A percentile compares a stretch with the other conserved stretches of the same genome.
phyloP scores from a whole-genome alignment of 2,113 vertebrate species.

The Saiga tatarica region DNA sequence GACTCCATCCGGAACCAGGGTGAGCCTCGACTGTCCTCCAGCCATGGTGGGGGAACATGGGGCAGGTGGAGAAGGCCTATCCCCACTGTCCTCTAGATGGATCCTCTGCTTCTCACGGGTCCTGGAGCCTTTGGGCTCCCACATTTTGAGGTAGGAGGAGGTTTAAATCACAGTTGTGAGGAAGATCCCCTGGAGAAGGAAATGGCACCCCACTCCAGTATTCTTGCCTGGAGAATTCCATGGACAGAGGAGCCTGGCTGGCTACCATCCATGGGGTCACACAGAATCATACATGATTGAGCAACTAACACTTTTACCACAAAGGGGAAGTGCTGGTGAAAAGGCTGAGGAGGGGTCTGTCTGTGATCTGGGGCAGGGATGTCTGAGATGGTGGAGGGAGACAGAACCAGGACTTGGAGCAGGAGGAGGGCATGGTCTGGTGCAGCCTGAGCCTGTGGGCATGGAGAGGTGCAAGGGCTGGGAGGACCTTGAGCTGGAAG shows the following conservation, averaged over 20 bases:
- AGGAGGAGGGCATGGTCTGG: background rate
- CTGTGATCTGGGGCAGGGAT: background rate
- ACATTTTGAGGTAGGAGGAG: background rate
- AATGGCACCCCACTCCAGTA: background rate
- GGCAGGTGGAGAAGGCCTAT: background rate
- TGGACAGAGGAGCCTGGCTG: background rate
- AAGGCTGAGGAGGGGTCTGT: background rate
- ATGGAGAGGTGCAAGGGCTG: background rate
- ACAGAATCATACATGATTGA: background rate
- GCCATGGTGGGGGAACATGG: rapidly evolving
- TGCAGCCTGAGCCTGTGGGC: background rate
- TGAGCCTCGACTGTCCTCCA: conserved; percentile 31
- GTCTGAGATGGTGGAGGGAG: background rate
- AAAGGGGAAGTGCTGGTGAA: too few relatives aligned
- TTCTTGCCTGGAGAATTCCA: background rate
- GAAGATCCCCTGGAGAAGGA: background rate
- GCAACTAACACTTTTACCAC: background rate
- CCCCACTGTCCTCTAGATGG: background rate
- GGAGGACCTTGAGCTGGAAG: background rate
- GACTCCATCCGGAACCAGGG: conserved; percentile 89
- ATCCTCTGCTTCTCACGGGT: background rate
- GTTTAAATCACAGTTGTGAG: background rate
- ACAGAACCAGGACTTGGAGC: background rate
- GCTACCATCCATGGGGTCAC: background rate
- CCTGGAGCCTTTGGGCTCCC: background rate